A percentile compares a stretch with the other conserved stretches of the same genome.
Evolutionary conservation across 2,888 invertebrate genomes (phyloP).

Genomic region (Diploptera punctata): DNA sequence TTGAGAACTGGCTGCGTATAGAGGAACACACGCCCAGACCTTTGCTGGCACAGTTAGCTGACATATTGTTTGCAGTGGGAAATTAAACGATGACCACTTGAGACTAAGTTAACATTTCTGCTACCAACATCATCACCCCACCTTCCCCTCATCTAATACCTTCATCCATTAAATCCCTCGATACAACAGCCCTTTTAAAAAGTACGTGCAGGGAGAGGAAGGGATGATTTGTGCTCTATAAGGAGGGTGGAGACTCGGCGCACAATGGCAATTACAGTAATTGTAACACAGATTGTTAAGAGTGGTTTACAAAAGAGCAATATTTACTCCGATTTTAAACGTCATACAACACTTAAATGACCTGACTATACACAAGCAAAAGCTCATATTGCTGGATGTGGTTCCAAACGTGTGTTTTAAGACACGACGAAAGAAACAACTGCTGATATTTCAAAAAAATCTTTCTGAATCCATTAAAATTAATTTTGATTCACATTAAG

Average conservation of each 20-base stretch:
- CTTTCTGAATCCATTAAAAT: too few relatives aligned
- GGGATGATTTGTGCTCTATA: neutral
- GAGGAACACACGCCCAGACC: conserved; percentile 17
- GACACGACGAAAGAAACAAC: too few relatives aligned
- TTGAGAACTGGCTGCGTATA: too few relatives aligned
- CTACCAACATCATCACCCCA: conserved; percentile 8
- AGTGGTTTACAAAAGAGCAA: too few relatives aligned
- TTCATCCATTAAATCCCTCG: conserved; percentile 28
- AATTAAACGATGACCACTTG: conserved; percentile 43
- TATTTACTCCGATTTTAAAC: too few relatives aligned
- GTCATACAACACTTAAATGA: too few relatives aligned
- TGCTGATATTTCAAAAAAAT: too few relatives aligned
- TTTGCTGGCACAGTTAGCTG: conserved; percentile 14
- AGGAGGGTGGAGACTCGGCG: neutral
- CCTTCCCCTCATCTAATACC: conserved; percentile 3
- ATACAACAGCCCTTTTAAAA: conserved; percentile 21
- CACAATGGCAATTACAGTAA: neutral
- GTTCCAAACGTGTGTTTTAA: too few relatives aligned
- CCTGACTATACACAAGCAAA: too few relatives aligned
- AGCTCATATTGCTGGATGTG: too few relatives aligned
- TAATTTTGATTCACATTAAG: too few relatives aligned
- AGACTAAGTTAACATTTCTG: conserved; percentile 31
- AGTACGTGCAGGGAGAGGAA: neutral
- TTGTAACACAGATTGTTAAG: neutral
- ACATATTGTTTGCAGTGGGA: conserved; percentile 30